Conservation (phyloP, 2,113 vertebrate species). For the Zootoca vivipara region DNA sequence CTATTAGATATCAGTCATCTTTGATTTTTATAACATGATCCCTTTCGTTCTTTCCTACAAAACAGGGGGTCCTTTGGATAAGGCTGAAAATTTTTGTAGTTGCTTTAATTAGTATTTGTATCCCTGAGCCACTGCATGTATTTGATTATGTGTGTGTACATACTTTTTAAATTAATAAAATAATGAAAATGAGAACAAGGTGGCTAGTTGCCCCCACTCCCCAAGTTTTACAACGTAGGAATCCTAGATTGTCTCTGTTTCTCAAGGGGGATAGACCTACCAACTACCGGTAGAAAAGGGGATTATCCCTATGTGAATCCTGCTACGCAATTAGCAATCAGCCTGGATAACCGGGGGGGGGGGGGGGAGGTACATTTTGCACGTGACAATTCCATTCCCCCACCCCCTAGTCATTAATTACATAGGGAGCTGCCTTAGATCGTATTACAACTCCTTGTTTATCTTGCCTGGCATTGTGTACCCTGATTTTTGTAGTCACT, state of each 20-base stretch:
- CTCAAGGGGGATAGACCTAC: neutral
- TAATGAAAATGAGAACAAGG: neutral
- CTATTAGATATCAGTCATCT: slow-evolving; percentile 1
- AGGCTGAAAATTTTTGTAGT: neutral
- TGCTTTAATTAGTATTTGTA: neutral
- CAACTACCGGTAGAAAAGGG: neutral
- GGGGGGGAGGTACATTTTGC: neutral
- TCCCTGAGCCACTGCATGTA: neutral
- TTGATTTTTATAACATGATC: neutral
- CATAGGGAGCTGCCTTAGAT: neutral
- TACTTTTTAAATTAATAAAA: neutral
- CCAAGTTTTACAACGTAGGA: neutral
- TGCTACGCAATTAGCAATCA: neutral
- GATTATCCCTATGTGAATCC: neutral
- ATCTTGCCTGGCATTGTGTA: neutral
- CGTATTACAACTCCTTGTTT: neutral
- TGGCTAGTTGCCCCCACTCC: neutral
- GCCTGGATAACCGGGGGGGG: neutral
- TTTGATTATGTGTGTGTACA: neutral
- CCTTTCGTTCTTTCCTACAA: neutral
- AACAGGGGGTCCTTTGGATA: neutral
- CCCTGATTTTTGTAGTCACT: too few species aligned
- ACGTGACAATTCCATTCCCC: neutral
- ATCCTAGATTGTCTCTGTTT: neutral
- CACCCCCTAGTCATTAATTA: neutral